Conservation (phyloP, 2,797 vertebrate species). For the Crenuchus spilurus region DNA sequence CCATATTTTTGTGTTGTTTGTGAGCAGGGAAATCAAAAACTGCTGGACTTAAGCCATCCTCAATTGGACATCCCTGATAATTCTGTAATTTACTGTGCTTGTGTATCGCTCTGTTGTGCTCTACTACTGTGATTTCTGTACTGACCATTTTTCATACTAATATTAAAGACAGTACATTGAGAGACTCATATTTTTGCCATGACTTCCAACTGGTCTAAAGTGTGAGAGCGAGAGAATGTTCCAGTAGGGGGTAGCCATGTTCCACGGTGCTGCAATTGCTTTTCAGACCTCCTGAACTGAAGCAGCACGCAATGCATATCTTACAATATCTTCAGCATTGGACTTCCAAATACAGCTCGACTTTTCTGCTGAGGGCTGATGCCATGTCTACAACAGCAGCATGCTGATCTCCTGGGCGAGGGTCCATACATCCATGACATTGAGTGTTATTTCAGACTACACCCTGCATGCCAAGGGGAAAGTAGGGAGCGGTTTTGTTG, state of each 20-base stretch:
- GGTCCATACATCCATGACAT: constrained; percentile 46
- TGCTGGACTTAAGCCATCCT: neutral
- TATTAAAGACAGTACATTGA: constrained; percentile 17
- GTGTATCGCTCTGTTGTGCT: neutral
- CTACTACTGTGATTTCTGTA: neutral
- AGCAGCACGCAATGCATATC: constrained; percentile 17
- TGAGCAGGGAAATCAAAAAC: neutral
- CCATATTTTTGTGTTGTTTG: too few relatives aligned
- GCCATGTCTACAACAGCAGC: constrained; percentile 46
- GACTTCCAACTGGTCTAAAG: neutral
- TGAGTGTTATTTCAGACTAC: constrained; percentile 42
- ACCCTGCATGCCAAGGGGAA: constrained; percentile 1
- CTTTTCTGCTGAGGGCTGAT: constrained; percentile 44
- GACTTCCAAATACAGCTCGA: constrained; percentile 43
- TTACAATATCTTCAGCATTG: constrained; percentile 27
- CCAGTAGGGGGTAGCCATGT: constrained; percentile 70
- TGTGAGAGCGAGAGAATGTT: neutral
- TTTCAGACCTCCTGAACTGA: neutral
- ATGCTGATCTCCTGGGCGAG: constrained; percentile 41
- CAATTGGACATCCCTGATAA: neutral
- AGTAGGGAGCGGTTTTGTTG: neutral
- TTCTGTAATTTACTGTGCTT: neutral
- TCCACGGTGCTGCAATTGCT: constrained; percentile 44
- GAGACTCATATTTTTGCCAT: neutral
- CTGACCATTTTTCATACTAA: neutral